Evolutionary conservation across 2,888 invertebrate genomes (phyloP).

Genomic region (Lasioglossum calceatum): DNA sequence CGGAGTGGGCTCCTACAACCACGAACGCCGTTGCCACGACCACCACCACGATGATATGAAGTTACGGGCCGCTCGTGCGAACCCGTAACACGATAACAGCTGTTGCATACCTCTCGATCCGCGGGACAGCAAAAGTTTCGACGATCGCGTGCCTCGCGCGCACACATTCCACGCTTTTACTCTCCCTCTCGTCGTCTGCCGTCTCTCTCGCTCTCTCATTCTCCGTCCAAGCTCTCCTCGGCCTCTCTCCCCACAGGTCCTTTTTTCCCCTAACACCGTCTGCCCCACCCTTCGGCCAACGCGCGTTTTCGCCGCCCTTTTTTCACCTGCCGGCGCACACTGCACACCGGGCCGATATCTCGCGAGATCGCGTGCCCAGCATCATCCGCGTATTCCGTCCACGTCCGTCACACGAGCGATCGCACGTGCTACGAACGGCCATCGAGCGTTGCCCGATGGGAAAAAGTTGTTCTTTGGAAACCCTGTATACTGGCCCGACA

Average conservation of each 20-base stretch:
- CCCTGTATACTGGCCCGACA: constrained; percentile 7
- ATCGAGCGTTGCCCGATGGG: not conserved
- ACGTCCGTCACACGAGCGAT: constrained; percentile 55
- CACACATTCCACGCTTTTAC: constrained; percentile 26
- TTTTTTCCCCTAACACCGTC: constrained; percentile 4
- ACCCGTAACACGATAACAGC: constrained; percentile 82
- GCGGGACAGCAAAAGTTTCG: constrained; percentile 79
- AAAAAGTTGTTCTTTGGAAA: constrained; percentile 33
- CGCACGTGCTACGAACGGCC: constrained; percentile 53
- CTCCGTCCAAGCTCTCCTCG: not conserved
- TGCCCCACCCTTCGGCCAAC: constrained; percentile 11
- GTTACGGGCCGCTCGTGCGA: constrained; percentile 83
- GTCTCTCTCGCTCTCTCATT: constrained; percentile 28
- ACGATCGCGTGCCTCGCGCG: constrained; percentile 70
- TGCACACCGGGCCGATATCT: constrained; percentile 16
- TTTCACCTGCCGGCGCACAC: not conserved
- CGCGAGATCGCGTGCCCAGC: constrained; percentile 22
- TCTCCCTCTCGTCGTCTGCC: constrained; percentile 37
- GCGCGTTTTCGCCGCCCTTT: constrained; percentile 39
- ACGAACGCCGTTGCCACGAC: not conserved
- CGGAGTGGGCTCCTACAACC: constrained; percentile 68
- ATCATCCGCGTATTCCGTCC: constrained; percentile 50
- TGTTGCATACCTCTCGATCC: constrained; percentile 78
- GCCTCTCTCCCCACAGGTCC: not conserved
- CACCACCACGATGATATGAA: constrained; percentile 76